Evolutionary conservation across 2,113 vertebrate genomes (phyloP).

Genomic region (Chauna torquata): DNA sequence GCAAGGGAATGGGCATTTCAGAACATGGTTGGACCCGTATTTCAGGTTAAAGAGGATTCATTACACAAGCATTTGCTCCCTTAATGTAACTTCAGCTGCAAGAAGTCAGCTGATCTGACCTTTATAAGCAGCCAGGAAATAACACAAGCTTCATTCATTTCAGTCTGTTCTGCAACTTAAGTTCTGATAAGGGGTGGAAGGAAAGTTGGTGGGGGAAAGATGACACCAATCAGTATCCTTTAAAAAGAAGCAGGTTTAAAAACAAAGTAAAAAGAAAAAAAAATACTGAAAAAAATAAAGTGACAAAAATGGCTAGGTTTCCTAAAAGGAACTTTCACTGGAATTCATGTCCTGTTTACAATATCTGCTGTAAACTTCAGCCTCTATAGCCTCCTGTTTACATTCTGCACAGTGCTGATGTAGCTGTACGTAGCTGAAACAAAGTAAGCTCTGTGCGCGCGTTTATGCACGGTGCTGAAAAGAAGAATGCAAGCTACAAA

Average conservation of each 20-base stretch:
- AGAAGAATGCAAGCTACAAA: background rate
- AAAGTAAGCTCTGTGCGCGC: background rate
- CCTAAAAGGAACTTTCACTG: background rate
- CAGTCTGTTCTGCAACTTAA: background rate
- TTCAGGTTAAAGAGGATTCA: background rate
- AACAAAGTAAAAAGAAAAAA: background rate
- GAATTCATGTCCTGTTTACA: background rate
- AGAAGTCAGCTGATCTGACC: background rate
- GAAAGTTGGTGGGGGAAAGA: background rate
- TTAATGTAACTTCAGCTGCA: background rate
- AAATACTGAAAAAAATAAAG: background rate
- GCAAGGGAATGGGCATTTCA: background rate
- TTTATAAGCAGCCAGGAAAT: background rate
- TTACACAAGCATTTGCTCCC: background rate
- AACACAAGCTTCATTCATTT: background rate
- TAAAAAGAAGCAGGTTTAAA: background rate
- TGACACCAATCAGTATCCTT: background rate
- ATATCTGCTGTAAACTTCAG: background rate
- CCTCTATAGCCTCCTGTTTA: background rate
- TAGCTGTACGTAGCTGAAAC: background rate
- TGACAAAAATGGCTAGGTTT: background rate
- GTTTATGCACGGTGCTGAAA: background rate
- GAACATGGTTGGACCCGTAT: background rate
- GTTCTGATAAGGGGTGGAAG: background rate
- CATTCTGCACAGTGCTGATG: background rate